Evolutionary conservation across 1,140 invertebrate species (phyloP), one percentile per base, ranked within the genome.

Genomic region (Arion vulgaris): DNA sequence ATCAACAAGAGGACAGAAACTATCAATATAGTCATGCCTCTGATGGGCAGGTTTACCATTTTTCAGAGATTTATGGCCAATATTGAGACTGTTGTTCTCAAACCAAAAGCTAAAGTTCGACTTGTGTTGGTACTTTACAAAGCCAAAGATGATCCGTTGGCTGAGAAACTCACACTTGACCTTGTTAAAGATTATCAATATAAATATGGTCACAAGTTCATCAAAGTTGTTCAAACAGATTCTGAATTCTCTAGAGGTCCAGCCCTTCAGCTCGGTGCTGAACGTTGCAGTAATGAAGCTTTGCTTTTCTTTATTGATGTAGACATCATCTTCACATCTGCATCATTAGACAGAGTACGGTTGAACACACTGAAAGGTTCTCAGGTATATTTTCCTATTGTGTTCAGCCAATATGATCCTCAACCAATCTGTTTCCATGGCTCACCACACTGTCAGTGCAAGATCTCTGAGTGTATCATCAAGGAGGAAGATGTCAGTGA

Each of bases 321-420:
- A 36, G 94, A 94, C 84, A 94, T 94, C 81, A 71, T 92, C 66
- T 90, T 94, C 75, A 89, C 84, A n/a, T 69, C 75, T n/a, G 91
- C 90, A 38, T 88, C 91, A 23, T 79, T 94, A 13, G 77, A 89
- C 32, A 85, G 93, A 62, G 90, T 93, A 72, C 89, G 92, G 75
- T 93, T 84, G 94, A 97, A 98, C 89, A 97, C 97, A 0, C 93
- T 96, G 23, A 92, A 94, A 85, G 94, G 95, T 45, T 93, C 94
- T 80, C 95, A 95, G 92, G 95, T 98, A 0, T 99, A 99, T 93
- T 98, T 98, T 92, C 98, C 98, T 0, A 97, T 99, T 85, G 97
- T 99, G 28, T 99, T 98, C 91, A 99, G 97, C 92, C 96, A 99
- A 90, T 99, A 96, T 91, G 95, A 98, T 93, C 96, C 97, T 17